A percentile compares a stretch with the other conserved stretches of the same genome.
These are phyloP conservation scores for Sebastes steindachneri DNA, from an alignment of 2,797 vertebrate species.

Conservation along the genomic window DNA sequence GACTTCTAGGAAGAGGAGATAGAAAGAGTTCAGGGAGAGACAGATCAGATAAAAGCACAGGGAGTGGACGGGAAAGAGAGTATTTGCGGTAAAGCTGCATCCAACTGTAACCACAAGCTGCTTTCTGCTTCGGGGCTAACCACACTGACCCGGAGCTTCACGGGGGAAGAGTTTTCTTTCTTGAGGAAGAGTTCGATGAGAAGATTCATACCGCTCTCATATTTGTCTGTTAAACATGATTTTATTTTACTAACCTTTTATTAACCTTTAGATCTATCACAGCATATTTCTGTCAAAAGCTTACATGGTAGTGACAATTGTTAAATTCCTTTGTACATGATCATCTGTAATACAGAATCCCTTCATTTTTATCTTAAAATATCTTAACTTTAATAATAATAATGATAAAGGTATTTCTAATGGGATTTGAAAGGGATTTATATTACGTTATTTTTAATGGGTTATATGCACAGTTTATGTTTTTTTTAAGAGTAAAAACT, in stretches of 20 bases:
- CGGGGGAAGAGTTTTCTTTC: not conserved
- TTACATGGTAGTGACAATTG: not conserved
- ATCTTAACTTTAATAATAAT: not conserved
- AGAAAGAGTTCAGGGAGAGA: not conserved
- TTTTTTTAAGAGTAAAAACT: too few species aligned
- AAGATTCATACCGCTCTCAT: not conserved
- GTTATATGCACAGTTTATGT: not conserved
- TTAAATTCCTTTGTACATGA: too few species aligned
- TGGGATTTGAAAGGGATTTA: not conserved
- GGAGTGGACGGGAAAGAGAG: not conserved
- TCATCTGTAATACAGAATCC: not conserved
- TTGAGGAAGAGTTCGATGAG: not conserved
- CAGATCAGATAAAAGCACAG: not conserved
- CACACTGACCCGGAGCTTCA: not conserved
- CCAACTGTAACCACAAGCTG: not conserved
- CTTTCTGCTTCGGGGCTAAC: not conserved
- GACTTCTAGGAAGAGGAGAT: constrained; percentile 5
- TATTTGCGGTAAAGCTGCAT: not conserved
- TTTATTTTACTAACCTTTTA: too few species aligned
- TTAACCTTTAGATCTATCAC: not conserved
- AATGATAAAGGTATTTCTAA: not conserved
- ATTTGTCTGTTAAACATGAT: not conserved
- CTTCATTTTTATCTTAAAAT: not conserved
- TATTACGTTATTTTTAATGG: not conserved
- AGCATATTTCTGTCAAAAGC: not conserved